Percentiles rank a stretch among this genome's conserved stretches.
Evolutionary conservation across 2,888 invertebrate genomes (phyloP).

Genomic region (Sarcophaga variegata): DNA sequence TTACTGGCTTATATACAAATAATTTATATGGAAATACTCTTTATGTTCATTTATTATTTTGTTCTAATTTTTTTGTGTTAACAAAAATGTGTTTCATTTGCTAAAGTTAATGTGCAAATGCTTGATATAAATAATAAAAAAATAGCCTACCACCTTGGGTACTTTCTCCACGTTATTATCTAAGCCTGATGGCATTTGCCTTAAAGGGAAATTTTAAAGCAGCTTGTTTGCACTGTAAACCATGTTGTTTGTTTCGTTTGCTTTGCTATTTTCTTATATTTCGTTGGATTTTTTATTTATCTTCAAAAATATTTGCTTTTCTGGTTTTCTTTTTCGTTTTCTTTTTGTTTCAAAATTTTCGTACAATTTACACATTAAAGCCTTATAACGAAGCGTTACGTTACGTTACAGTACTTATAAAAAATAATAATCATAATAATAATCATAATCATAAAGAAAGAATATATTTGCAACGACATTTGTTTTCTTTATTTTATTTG

Average conservation of each 20-base stretch:
- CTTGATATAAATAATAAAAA: not conserved
- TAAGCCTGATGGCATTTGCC: not conserved
- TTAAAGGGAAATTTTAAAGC: not conserved
- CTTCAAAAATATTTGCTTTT: not conserved
- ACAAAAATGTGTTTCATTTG: slow-evolving; percentile 1
- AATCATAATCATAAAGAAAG: slow-evolving; percentile 6
- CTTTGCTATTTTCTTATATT: not conserved
- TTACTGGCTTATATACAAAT: slow-evolving; percentile 1
- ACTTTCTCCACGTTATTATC: not conserved
- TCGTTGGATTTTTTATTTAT: not conserved
- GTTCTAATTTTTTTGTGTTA: not conserved
- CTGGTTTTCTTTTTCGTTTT: no score
- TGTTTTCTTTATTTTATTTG: not conserved
- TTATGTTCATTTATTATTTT: slow-evolving; percentile 24
- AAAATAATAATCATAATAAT: slow-evolving; percentile 66
- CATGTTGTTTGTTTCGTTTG: not conserved
- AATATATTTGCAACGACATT: not conserved
- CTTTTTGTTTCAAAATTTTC: not conserved
- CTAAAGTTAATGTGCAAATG: not conserved
- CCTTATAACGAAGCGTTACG: slow-evolving; percentile 57
- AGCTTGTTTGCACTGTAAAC: not conserved
- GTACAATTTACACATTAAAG: slow-evolving; percentile 40
- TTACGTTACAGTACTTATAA: slow-evolving; percentile 61
- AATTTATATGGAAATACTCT: slow-evolving; percentile 10
- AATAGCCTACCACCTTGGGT: not conserved